These are phyloP conservation scores for Conistra vaccinii DNA, from an alignment of 2,888 invertebrate species.

Conservation along the genomic window DNA sequence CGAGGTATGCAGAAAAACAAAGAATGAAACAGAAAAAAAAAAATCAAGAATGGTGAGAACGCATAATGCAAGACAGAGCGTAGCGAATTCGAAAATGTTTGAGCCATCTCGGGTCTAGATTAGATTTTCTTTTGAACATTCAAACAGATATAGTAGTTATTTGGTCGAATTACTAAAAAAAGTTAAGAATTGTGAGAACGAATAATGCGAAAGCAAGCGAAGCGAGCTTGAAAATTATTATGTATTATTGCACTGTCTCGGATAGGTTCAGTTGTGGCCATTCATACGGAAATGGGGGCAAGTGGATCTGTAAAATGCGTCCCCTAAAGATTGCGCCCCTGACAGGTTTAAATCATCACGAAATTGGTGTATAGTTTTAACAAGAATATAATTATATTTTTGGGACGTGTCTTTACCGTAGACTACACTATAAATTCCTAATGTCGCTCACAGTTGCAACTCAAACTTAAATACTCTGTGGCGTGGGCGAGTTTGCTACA, in stretches of 20 bases:
- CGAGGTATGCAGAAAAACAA: background rate
- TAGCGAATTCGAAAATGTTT: too few relatives aligned
- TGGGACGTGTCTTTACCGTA: background rate
- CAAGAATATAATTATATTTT: conserved; percentile 2
- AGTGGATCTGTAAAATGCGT: background rate
- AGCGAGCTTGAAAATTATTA: background rate
- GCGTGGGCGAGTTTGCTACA: conserved; percentile 31
- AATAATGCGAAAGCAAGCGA: background rate
- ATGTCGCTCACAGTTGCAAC: conserved; percentile 24
- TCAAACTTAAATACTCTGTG: conserved; percentile 26
- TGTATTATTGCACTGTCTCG: background rate
- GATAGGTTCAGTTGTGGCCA: background rate
- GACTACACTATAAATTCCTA: conserved; percentile 15
- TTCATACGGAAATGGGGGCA: background rate
- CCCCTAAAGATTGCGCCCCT: background rate
- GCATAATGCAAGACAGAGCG: background rate
- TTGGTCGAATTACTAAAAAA: background rate
- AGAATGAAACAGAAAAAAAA: too few relatives aligned
- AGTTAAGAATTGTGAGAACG: background rate
- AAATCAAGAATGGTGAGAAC: background rate
- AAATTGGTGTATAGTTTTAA: background rate
- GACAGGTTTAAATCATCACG: background rate
- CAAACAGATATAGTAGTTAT: background rate
- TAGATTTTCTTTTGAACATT: too few relatives aligned
- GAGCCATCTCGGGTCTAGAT: too few relatives aligned